Percentiles rank a stretch among this genome's conserved stretches.
phyloP scores from a whole-genome alignment of 2,113 vertebrate genomes.

The Dipodomys spectabilis region DNA sequence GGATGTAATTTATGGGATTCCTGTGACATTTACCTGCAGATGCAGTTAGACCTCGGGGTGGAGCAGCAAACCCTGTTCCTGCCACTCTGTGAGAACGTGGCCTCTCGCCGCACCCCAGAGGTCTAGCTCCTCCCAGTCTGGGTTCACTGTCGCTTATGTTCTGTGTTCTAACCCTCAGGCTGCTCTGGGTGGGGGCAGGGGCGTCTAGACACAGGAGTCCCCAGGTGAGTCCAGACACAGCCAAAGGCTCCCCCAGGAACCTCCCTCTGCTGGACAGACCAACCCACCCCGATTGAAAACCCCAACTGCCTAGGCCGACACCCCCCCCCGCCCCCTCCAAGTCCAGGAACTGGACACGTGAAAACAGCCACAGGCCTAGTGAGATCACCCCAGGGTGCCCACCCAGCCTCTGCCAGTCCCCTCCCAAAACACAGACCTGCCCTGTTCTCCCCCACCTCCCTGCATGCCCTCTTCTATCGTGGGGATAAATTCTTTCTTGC shows the following conservation, averaged over 20 bases:
- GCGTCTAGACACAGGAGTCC: too few relatives aligned
- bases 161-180: too few relatives aligned
- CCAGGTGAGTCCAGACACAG: not conserved
- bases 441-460: not conserved
- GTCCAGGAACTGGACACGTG: rapidly evolving
- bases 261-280: not conserved
- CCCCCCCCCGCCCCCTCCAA: too few relatives aligned
- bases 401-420: not conserved
- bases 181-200: too few relatives aligned
- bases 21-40: not conserved
- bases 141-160: not conserved
- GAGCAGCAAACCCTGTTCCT: rapidly evolving
- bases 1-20: constrained; percentile 61
- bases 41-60: not conserved
- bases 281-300: not conserved
- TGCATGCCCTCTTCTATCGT: not conserved
- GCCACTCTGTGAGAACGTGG: not conserved
- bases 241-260: not conserved
- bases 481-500: not conserved
- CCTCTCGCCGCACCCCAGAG: too few relatives aligned
- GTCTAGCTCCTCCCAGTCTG: not conserved
- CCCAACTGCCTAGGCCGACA: too few relatives aligned
- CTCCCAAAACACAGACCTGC: not conserved
- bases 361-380: too few relatives aligned
- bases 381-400: not conserved